Evolutionary conservation across 2,113 vertebrate species (phyloP).

Genomic region (Psittacara wagleri): DNA sequence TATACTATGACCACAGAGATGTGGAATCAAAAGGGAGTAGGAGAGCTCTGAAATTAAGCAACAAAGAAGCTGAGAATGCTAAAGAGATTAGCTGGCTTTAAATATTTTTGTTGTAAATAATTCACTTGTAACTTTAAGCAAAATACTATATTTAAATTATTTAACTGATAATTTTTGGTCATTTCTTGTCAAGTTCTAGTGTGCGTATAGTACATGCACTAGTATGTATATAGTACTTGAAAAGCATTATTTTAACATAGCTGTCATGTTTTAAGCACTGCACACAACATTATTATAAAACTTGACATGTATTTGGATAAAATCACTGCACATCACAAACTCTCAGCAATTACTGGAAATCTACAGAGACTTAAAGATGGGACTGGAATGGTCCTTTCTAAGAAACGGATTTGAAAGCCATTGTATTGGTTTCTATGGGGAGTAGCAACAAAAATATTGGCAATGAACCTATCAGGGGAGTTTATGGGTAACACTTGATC

Average conservation of each 20-base stretch:
- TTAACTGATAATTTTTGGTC: background rate
- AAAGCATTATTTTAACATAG: background rate
- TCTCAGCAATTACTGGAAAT: background rate
- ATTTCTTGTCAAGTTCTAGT: background rate
- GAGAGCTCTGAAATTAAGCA: background rate
- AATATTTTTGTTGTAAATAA: background rate
- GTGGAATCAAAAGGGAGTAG: background rate
- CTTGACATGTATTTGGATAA: background rate
- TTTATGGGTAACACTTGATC: background rate
- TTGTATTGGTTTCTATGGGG: conserved; percentile 8
- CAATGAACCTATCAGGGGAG: background rate
- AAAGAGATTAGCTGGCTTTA: background rate
- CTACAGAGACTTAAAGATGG: background rate
- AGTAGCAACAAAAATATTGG: conserved; percentile 34
- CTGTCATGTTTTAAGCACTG: background rate
- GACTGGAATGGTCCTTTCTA: background rate
- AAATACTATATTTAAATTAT: background rate
- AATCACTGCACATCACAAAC: background rate
- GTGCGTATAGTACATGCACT: background rate
- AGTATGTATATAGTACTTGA: background rate
- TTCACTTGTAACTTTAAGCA: background rate
- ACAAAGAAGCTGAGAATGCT: background rate
- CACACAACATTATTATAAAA: background rate
- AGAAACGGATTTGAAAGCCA: background rate
- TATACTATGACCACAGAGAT: background rate